A percentile compares a stretch with the other conserved stretches of the same genome.
Evolutionary conservation across 2,113 vertebrate genomes (phyloP).

Genomic region (Apteryx owenii): DNA sequence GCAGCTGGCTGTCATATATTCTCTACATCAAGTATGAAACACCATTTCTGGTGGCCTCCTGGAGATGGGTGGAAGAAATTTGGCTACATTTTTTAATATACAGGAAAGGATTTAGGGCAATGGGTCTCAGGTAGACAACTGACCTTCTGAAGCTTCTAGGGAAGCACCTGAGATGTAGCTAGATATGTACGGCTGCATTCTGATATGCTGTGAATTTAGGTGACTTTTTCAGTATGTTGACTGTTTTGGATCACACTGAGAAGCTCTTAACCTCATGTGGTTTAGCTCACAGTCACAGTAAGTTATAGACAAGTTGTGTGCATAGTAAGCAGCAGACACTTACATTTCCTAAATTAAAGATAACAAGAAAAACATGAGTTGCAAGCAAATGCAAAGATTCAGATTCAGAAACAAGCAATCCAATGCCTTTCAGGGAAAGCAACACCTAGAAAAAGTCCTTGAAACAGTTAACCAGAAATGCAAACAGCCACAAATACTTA

Average conservation of each 20-base stretch:
- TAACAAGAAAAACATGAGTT: not conserved
- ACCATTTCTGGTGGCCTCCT: not conserved
- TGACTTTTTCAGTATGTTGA: not conserved
- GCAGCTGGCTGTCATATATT: not conserved
- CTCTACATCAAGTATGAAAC: not conserved
- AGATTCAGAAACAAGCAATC: too few species aligned
- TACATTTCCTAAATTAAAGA: not conserved
- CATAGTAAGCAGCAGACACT: not conserved
- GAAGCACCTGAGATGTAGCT: not conserved
- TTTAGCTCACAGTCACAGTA: not conserved
- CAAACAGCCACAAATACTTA: too few species aligned
- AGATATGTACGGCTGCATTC: not conserved
- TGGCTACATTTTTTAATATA: not conserved
- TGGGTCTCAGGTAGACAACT: rapidly evolving
- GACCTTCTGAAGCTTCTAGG: not conserved
- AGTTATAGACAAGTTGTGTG: not conserved
- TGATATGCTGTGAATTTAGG: not conserved
- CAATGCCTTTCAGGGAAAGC: too few species aligned
- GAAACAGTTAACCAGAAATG: too few species aligned
- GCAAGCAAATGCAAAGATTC: not conserved
- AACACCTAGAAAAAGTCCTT: too few species aligned
- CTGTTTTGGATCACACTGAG: not conserved
- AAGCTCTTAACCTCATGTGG: not conserved
- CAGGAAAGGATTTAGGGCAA: not conserved
- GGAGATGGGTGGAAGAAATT: not conserved